Evolutionary conservation across 2,113 vertebrate species (phyloP).

Genomic region (Thryonomys swinderianus): DNA sequence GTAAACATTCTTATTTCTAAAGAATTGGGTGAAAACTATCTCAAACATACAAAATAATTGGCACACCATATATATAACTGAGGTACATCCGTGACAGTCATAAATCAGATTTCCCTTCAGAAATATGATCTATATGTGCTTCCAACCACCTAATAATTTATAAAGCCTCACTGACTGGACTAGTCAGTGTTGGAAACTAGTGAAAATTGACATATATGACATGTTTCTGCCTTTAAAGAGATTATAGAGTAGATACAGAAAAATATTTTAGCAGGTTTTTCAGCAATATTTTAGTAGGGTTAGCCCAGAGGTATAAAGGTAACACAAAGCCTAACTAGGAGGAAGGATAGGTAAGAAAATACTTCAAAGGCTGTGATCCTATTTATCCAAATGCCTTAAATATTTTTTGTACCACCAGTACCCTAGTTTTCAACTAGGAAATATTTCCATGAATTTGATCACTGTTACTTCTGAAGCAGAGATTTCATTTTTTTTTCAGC

Average conservation of each 20-base stretch:
- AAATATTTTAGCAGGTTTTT: neutral
- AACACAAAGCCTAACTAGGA: neutral
- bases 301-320: neutral
- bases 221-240: neutral
- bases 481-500: neutral
- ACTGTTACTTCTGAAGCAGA: neutral
- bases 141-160: neutral
- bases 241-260: constrained; percentile 3
- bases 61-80: neutral
- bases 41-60: constrained; percentile 40
- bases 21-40: neutral
- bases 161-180: neutral
- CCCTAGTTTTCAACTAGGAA: neutral
- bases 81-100: constrained; percentile 24
- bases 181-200: neutral
- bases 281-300: neutral
- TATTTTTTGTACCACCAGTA: neutral
- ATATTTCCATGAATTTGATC: neutral
- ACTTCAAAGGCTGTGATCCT: neutral
- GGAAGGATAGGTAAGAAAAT: neutral
- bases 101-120: constrained; percentile 26
- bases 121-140: neutral
- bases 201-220: neutral
- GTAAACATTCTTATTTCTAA: constrained; percentile 30
- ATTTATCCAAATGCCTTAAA: neutral